Conservation (phyloP, 2,888 invertebrate genomes). For the Seira ritae region DNA sequence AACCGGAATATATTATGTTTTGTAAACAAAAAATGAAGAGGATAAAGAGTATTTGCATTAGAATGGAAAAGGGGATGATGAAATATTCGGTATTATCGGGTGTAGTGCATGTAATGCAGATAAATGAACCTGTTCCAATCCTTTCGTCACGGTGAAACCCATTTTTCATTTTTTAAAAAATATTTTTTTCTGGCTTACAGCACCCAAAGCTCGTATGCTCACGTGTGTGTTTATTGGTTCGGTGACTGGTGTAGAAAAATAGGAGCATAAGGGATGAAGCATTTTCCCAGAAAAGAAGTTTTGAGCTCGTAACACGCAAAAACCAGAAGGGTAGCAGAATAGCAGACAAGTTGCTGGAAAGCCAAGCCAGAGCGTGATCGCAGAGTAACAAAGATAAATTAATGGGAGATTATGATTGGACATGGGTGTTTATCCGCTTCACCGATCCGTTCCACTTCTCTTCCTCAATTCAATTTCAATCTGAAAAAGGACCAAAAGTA, state of each 20-base stretch:
- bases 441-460: constrained; percentile 65
- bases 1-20: too few species aligned
- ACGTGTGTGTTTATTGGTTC: constrained; percentile 1
- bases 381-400: constrained; percentile 46
- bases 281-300: background rate
- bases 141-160: constrained; percentile 65
- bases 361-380: too few species aligned
- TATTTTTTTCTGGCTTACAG: background rate
- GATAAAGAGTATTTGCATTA: too few species aligned
- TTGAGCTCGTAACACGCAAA: constrained; percentile 24
- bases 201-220: constrained; percentile 1
- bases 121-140: constrained; percentile 65
- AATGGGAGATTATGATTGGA: constrained; percentile 69
- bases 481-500: background rate
- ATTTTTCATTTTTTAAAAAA: constrained; percentile 36
- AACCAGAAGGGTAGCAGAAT: constrained; percentile 10
- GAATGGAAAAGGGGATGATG: background rate
- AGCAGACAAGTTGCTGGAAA: too few species aligned
- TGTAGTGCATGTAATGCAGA: constrained; percentile 32
- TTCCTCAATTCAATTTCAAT: constrained; percentile 47
- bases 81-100: background rate
- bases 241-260: constrained; percentile 27
- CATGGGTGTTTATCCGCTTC: constrained; percentile 72
- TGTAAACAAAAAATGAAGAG: constrained; percentile 5
- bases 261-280: constrained; percentile 13